Percentiles rank a stretch among this genome's conserved stretches.
Conservation (phyloP, 23 tunicate species). For the Clavelina lepadiformis region DNA sequence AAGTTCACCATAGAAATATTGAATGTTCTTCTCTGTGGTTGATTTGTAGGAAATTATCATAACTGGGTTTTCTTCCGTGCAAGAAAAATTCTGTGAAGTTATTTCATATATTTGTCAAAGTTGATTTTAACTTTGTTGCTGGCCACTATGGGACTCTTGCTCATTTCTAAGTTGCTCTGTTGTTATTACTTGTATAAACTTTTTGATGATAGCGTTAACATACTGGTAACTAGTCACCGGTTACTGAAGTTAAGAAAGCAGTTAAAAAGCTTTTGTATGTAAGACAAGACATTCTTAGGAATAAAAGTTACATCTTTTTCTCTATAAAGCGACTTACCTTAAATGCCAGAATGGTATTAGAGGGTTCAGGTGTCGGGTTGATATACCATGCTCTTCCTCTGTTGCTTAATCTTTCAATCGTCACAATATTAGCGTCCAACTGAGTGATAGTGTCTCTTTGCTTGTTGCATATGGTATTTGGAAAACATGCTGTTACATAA, state of each 20-base stretch:
- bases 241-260: no score
- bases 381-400: constrained; percentile 30
- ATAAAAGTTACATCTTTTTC: no score
- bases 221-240: no score
- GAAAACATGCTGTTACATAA: constrained; percentile 10
- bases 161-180: no score
- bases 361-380: constrained; percentile 3
- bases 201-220: no score
- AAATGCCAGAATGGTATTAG: constrained; percentile 27
- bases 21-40: background rate
- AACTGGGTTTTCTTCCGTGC: constrained; percentile 8
- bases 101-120: no score
- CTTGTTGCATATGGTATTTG: constrained; percentile 6
- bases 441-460: constrained; percentile 20
- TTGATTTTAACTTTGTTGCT: no score
- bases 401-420: constrained; percentile 4
- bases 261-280: no score
- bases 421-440: background rate
- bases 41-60: constrained; percentile 19
- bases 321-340: constrained; percentile 29
- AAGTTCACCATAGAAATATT: constrained; percentile 3
- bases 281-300: no score
- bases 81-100: constrained; percentile 25
- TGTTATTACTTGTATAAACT: no score
- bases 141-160: no score